Conservation (phyloP, 2,113 vertebrate species). For the Gasterosteus aculeatus region DNA sequence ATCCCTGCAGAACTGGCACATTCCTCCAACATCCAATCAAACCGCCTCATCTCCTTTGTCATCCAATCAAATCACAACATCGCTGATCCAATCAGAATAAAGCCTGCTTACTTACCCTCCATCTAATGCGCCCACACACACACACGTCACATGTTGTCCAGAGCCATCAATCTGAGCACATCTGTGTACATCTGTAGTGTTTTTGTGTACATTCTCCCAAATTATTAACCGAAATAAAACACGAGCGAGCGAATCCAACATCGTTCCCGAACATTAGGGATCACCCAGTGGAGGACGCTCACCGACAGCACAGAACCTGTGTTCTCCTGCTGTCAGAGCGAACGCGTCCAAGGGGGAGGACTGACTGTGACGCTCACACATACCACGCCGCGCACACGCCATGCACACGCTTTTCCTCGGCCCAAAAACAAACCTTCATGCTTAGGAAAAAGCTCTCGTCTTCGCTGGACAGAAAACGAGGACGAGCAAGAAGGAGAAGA, state of each 20-base stretch:
- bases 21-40: conserved; percentile 52
- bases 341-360: too few species aligned
- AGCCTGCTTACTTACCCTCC: conserved; percentile 22
- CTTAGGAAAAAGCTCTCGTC: not conserved
- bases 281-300: too few species aligned
- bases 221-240: not conserved
- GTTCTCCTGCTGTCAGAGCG: too few species aligned
- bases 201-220: too few species aligned
- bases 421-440: not conserved
- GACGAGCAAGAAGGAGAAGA: not conserved
- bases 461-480: not conserved
- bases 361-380: not conserved
- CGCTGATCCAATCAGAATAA: conserved; percentile 54
- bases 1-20: conserved; percentile 43
- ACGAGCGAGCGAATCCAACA: not conserved
- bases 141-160: not conserved
- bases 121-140: conserved; percentile 8
- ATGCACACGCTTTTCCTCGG: not conserved
- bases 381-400: not conserved
- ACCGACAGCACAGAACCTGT: conserved; percentile 3
- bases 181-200: not conserved
- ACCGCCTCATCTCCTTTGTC: conserved; percentile 23
- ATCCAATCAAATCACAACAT: conserved; percentile 55
- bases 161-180: not conserved
- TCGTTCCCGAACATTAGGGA: too few species aligned